phyloP scores from a whole-genome alignment of 2,797 vertebrate genomes.

The Leptoclinus maculatus region DNA sequence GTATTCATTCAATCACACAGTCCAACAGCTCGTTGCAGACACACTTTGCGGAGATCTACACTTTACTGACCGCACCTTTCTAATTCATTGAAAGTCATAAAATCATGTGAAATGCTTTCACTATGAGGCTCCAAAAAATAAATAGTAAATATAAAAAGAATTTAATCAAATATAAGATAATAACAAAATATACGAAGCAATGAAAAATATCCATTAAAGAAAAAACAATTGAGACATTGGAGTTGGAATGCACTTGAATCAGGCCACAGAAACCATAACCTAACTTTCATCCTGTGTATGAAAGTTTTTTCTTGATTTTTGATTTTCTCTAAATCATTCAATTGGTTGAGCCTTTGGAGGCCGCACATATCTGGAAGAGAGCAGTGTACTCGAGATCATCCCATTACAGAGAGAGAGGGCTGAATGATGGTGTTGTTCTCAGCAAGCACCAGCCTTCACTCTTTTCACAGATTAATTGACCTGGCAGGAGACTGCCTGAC shows the following conservation, averaged over 20 bases:
- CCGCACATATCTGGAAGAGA: not conserved
- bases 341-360: too few relatives aligned
- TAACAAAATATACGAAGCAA: not conserved
- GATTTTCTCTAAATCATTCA: not conserved
- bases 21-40: too few relatives aligned
- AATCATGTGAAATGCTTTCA: not conserved
- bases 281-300: not conserved
- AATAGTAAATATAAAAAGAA: not conserved
- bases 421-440: not conserved
- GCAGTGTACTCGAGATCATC: not conserved
- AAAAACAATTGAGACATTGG: not conserved
- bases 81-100: not conserved
- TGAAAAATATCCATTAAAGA: not conserved
- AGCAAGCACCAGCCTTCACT: not conserved
- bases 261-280: not conserved
- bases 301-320: not conserved
- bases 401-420: not conserved
- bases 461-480: not conserved
- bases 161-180: not conserved
- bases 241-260: not conserved
- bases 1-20: too few relatives aligned
- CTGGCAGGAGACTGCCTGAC: conserved; percentile 6
- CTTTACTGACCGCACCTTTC: too few relatives aligned
- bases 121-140: not conserved
- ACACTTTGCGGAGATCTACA: too few relatives aligned